phyloP scores from a whole-genome alignment of 2,797 vertebrate species.

The Lophura swinhoii region DNA sequence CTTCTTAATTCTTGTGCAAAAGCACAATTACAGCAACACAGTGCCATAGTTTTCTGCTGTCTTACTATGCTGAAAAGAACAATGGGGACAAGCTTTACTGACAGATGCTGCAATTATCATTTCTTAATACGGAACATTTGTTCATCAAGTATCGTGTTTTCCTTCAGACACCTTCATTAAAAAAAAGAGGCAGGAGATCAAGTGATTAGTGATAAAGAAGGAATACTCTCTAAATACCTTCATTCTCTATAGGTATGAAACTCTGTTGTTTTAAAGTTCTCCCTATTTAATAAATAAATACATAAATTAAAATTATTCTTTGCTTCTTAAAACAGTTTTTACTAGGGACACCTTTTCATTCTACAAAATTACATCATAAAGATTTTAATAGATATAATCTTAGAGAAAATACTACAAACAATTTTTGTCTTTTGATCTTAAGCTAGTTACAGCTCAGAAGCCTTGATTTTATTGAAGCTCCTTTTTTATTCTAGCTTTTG shows the following conservation, averaged over 20 bases:
- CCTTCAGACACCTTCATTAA: conserved; percentile 36
- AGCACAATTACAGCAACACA: not conserved
- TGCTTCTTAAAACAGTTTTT: not conserved
- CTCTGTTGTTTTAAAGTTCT: not conserved
- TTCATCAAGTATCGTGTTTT: conserved; percentile 22
- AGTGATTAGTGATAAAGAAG: not conserved
- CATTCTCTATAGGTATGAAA: not conserved
- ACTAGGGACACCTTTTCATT: not conserved
- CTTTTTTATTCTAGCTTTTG: not conserved
- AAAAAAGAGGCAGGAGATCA: conserved; percentile 12
- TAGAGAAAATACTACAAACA: not conserved
- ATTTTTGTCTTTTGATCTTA: not conserved
- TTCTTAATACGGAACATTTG: conserved; percentile 26
- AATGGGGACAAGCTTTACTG: conserved; percentile 39
- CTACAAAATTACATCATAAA: not conserved
- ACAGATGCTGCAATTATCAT: conserved; percentile 52
- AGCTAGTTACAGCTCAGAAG: not conserved
- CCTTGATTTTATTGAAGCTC: not conserved
- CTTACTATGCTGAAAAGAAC: conserved; percentile 41
- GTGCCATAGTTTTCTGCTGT: not conserved
- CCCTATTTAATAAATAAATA: not conserved
- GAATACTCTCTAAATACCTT: not conserved
- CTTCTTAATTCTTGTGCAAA: not conserved
- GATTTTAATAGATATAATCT: not conserved
- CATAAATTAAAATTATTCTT: not conserved